Percentiles rank a stretch among this genome's conserved stretches.
Conservation (phyloP, 1,140 invertebrate species). For the Metopolophium dirhodum region DNA sequence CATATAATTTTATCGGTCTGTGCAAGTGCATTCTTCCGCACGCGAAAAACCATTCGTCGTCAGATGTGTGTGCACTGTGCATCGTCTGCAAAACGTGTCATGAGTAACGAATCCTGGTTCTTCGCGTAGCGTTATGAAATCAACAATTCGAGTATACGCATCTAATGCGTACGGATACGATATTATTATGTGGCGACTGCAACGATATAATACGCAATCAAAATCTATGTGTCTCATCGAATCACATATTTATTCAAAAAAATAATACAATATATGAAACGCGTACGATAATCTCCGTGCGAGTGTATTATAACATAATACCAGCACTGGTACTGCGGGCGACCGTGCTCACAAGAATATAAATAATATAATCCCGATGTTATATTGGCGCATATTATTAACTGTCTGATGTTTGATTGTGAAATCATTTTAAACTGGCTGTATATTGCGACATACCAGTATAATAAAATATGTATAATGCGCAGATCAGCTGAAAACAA, state of each 20-base stretch:
- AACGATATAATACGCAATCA: too few species aligned
- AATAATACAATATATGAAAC: background rate
- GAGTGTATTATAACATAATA: background rate
- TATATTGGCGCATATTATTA: background rate
- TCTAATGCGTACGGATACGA: too few species aligned
- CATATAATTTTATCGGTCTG: background rate
- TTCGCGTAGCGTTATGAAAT: too few species aligned
- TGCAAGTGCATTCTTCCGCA: background rate
- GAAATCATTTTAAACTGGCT: background rate
- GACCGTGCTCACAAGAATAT: background rate
- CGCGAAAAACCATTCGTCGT: background rate
- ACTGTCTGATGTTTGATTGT: background rate
- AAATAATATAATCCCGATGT: background rate
- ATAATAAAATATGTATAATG: background rate
- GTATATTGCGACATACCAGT: background rate
- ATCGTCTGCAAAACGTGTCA: too few species aligned
- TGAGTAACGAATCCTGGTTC: too few species aligned
- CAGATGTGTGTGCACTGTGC: too few species aligned
- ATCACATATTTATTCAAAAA: background rate
- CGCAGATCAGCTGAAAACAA: background rate
- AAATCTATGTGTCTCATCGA: too few species aligned
- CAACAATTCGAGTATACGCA: too few species aligned
- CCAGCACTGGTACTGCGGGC: background rate
- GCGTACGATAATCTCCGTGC: background rate
- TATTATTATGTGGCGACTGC: too few species aligned